phyloP scores from a whole-genome alignment of 2,797 vertebrate genomes.

The Brachyalestes nurse region DNA sequence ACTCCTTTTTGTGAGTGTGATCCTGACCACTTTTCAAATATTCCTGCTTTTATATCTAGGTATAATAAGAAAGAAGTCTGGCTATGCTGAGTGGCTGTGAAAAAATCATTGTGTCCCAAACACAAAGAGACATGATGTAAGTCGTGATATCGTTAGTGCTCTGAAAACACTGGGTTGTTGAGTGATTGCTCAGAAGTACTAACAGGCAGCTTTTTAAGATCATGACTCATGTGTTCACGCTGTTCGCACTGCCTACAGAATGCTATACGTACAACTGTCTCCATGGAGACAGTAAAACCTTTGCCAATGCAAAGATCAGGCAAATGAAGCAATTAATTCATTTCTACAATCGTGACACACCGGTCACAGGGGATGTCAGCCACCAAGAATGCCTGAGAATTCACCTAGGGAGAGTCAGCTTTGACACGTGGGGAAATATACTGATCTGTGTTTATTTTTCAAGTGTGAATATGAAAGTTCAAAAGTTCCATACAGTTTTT shows the following conservation, averaged over 20 bases:
- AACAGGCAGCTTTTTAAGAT: constrained; percentile 50
- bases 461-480: constrained; percentile 30
- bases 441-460: constrained; percentile 24
- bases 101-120: background rate
- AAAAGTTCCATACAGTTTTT: constrained; percentile 29
- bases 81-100: background rate
- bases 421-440: background rate
- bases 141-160: constrained; percentile 19
- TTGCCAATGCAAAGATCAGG: constrained; percentile 27
- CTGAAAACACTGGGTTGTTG: constrained; percentile 19
- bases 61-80: background rate
- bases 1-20: background rate
- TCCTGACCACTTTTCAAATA: constrained; percentile 5
- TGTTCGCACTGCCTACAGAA: constrained; percentile 53
- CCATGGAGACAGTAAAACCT: constrained; percentile 53
- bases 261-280: constrained; percentile 56
- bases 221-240: constrained; percentile 57
- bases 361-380: background rate
- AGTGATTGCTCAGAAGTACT: constrained; percentile 56
- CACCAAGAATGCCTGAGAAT: no score
- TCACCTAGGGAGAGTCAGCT: background rate
- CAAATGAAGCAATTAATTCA: constrained; percentile 2
- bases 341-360: background rate
- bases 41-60: background rate
- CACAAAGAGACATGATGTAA: constrained; percentile 11